These are phyloP conservation scores for Eupithecia insigniata DNA, from an alignment of 2,888 invertebrate genomes.

Conservation along the genomic window DNA sequence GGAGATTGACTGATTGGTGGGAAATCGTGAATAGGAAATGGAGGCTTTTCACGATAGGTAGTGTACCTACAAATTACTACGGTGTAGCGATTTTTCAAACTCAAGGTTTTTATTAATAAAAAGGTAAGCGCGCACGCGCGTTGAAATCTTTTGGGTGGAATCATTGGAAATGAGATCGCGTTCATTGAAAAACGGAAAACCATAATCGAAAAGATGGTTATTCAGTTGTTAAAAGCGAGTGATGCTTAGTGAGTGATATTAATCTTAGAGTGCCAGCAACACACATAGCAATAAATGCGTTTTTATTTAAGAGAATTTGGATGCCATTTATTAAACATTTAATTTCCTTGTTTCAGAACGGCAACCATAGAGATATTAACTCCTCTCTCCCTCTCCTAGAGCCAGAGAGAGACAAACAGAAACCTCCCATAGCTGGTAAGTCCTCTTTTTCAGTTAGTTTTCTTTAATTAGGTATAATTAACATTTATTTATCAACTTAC, in stretches of 20 bases:
- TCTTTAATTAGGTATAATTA: background rate
- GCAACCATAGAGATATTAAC: conserved; percentile 39
- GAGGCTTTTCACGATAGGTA: background rate
- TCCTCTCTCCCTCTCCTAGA: conserved; percentile 72
- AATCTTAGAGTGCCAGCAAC: no score
- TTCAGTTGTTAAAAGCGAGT: no score
- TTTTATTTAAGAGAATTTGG: background rate
- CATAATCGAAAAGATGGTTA: background rate
- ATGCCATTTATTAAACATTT: background rate
- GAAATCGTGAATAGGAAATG: background rate
- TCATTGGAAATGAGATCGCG: background rate
- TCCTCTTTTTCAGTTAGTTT: background rate
- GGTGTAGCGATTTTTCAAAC: background rate
- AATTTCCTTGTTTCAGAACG: conserved; percentile 45
- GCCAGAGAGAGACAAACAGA: conserved; percentile 68
- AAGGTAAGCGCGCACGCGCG: conserved; percentile 11
- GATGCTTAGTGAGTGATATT: no score
- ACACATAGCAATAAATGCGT: background rate
- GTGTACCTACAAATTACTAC: background rate
- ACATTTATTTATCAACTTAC: background rate
- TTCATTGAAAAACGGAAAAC: background rate
- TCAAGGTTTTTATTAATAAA: background rate
- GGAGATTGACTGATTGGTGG: no score
- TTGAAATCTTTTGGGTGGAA: conserved; percentile 23
- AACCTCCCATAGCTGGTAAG: conserved; percentile 79